Base-by-base conservation (phyloP, 2,797 vertebrate species). In the Acanthurus tractus region DNA sequence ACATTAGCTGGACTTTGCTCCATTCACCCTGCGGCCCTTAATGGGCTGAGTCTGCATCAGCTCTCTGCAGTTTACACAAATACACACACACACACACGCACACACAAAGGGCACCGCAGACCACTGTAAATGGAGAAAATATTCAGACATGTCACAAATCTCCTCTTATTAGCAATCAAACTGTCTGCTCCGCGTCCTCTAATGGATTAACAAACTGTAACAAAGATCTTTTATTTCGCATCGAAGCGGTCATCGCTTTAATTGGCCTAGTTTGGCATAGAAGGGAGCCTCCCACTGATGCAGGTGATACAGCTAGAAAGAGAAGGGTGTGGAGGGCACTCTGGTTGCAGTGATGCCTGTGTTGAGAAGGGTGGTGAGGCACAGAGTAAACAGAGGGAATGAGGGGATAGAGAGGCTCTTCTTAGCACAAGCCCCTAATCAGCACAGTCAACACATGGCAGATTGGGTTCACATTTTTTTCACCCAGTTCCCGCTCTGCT, bases 381-480 rank as follows among this genome's bases (percentile, higher is more conserved):
- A 83, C 82, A 93, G 90, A 93, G 93, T 93, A 94, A 94, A 95
- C 92, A 92, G 62, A 89, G 70, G 88, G 86, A 91, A 87, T 89
- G 90, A 93, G 74, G 89, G 93, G 92, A 91, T 90, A 76, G 87
- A 93, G 84, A 83, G 90, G 84, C 86, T 94, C 86, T 84, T 89
- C 90, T 87, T 83, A 74, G 84, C 87, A 77, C 89, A 90, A 93
- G 86, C 89, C 88, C 79, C 89, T 92, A 89, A 94, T 94, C 91
- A 92, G 90, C 86, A 91, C 89, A 87, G 93, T 93, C 93, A 93
- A 94, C 94, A 94, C 88, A 70, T 75, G 74, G 81, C 78, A 94
- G 91, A 94, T 94, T 94, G 93, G 90, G 89, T 93, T 93, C 92
- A 92, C 84, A 85, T 90, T 87, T 83, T 71, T 81, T 63, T 81